Evolutionary conservation across 2,113 vertebrate species (phyloP), one percentile per base, ranked within the genome.

Genomic region (Arenaria interpres): DNA sequence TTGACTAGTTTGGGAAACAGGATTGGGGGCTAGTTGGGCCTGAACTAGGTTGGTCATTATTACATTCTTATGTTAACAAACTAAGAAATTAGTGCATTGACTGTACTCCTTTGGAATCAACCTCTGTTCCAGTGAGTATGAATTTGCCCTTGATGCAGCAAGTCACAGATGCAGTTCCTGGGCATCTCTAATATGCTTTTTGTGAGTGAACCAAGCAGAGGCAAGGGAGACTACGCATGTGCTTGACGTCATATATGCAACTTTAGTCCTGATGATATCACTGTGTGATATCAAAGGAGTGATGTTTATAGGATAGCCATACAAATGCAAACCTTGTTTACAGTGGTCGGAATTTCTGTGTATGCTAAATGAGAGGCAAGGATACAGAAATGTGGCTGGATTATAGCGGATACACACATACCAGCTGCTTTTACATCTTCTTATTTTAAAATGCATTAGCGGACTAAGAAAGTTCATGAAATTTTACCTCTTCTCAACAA

Each of bases 201-300:
- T 25, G 10, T 13, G 35, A 60, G 25, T 14, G 53, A 66, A 8
- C 5, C 22, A 62, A 32, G 51, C 15, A 50, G 25, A 77, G n/a
- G 24, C 46, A 56, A 63, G 18, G 39, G 27, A 11, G 10, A 6
- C n/a, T 27, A 5, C 0, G 0, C 5, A 4, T 9, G 20, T 43
- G 24, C 43, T 66, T 11, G 2, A 32, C 2, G 1, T 39, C 30
- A 13, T 6, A 19, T 8, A 6, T 46, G 15, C 30, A 66, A 18
- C 45, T 22, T n/a, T n/a, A n/a, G n/a, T n/a, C n/a, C n/a, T n/a
- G n/a, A 30, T 18, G 53, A 28, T 54, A 30, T 54, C 62, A 4
- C 30, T 30, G 14, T 24, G 28, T 74, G 23, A 18, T 83, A 37
- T 24, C 48, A 50, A 57, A 74, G 18, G 14, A 39, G 76, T 84